Percentiles rank a stretch among this genome's conserved stretches.
Evolutionary conservation across 2,797 vertebrate species (phyloP).

Genomic region (Buphagus erythrorhynchus): DNA sequence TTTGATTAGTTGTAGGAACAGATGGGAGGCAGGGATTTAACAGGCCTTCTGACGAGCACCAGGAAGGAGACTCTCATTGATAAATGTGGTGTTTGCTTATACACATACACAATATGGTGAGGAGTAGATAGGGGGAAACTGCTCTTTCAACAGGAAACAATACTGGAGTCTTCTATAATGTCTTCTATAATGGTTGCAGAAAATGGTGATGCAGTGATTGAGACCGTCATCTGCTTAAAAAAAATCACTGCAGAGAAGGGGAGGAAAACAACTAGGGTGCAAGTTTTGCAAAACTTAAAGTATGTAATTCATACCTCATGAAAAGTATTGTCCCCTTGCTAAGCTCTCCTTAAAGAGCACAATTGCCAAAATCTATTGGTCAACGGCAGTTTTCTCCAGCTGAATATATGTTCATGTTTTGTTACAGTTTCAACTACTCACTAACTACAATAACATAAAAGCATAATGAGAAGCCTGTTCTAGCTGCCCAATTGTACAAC

Average conservation of each 20-base stretch:
- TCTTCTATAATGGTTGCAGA: not conserved
- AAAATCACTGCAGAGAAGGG: not conserved
- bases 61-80: not conserved
- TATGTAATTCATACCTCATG: not conserved
- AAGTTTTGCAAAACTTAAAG: not conserved
- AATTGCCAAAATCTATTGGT: not conserved
- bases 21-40: constrained; percentile 13
- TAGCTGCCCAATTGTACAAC: not conserved
- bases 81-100: not conserved
- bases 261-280: not conserved
- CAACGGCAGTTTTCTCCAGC: not conserved
- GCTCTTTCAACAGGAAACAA: not conserved
- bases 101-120: not conserved
- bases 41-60: not conserved
- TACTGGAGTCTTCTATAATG: not conserved
- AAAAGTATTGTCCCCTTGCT: not conserved
- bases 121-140: not conserved
- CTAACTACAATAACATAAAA: not conserved
- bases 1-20: constrained; percentile 23
- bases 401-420: not conserved
- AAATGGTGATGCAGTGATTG: not conserved
- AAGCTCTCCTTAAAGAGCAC: not conserved
- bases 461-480: not conserved
- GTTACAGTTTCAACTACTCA: not conserved
- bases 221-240: not conserved